These are phyloP conservation scores for Platygyra sinensis DNA, from an alignment of 64 coral and sea anemone species.

Conservation along the genomic window DNA sequence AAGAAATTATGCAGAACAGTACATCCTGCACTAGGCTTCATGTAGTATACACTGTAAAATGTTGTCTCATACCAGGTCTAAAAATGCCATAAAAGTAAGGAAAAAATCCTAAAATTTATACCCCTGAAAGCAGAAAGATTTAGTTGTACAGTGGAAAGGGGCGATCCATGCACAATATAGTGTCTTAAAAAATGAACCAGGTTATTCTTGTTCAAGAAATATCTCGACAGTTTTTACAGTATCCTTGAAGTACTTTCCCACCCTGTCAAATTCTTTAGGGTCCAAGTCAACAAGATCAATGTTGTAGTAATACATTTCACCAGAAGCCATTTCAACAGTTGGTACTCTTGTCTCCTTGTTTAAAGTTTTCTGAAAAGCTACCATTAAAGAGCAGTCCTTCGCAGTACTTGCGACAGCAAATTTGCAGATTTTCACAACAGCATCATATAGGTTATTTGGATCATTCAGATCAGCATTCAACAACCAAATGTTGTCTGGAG, in stretches of 20 bases:
- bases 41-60: too few relatives aligned
- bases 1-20: too few relatives aligned
- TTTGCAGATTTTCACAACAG: slow-evolving; percentile 62
- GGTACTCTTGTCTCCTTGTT: background rate
- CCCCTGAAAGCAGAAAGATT: too few relatives aligned
- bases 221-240: slow-evolving; percentile 52
- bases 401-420: slow-evolving; percentile 88
- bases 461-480: slow-evolving; percentile 47
- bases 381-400: slow-evolving; percentile 85
- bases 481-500: background rate
- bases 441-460: background rate
- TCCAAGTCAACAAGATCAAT: slow-evolving; percentile 90
- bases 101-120: too few relatives aligned
- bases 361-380: slow-evolving; percentile 64
- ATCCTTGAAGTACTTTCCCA: slow-evolving; percentile 81
- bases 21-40: too few relatives aligned
- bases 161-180: background rate
- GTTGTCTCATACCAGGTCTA: too few relatives aligned
- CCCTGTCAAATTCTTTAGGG: slow-evolving; percentile 86
- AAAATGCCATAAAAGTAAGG: too few relatives aligned
- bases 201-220: slow-evolving; percentile 21
- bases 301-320: slow-evolving; percentile 44
- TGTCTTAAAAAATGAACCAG: background rate
- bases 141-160: too few relatives aligned
- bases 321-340: slow-evolving; percentile 8